Percentiles rank a stretch among this genome's conserved stretches.
These are phyloP conservation scores for Cottus gobio DNA, from an alignment of 2,113 vertebrate genomes.

Conservation along the genomic window DNA sequence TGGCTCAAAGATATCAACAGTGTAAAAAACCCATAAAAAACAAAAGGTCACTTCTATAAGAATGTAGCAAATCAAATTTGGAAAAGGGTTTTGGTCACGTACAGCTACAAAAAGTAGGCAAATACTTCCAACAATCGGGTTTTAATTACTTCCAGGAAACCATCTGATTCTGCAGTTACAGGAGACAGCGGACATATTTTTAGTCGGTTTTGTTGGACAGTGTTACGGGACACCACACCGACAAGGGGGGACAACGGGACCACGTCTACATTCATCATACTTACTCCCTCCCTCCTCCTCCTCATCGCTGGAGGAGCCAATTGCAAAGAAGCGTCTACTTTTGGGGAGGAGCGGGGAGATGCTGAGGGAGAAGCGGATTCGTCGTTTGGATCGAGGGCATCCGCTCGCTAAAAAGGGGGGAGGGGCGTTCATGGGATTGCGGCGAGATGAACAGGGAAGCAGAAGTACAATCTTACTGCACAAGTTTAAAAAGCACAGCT, in stretches of 20 bases:
- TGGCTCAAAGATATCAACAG: background rate
- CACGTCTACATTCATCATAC: constrained; percentile 68
- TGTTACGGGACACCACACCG: constrained; percentile 25
- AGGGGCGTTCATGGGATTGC: constrained; percentile 50
- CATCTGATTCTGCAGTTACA: background rate
- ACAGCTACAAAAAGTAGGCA: background rate
- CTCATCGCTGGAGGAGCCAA: constrained; percentile 91
- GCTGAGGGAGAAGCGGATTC: constrained; percentile 90
- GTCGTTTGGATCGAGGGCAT: constrained; percentile 80
- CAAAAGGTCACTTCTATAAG: too few species aligned
- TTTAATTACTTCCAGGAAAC: background rate
- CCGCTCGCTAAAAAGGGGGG: constrained; percentile 72
- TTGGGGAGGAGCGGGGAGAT: constrained; percentile 90
- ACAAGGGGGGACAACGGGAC: constrained; percentile 1
- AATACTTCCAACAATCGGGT: background rate
- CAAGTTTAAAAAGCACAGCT: background rate
- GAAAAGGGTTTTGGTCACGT: background rate
- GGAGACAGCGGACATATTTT: background rate
- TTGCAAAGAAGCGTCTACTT: constrained; percentile 90
- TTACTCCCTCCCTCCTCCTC: constrained; percentile 84
- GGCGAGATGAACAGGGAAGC: background rate
- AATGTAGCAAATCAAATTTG: background rate
- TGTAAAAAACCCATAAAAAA: background rate
- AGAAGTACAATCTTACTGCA: constrained; percentile 3
- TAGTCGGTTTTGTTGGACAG: constrained; percentile 13